phyloP scores from a whole-genome alignment of 2,888 invertebrate species.

The Tinea semifulvella region DNA sequence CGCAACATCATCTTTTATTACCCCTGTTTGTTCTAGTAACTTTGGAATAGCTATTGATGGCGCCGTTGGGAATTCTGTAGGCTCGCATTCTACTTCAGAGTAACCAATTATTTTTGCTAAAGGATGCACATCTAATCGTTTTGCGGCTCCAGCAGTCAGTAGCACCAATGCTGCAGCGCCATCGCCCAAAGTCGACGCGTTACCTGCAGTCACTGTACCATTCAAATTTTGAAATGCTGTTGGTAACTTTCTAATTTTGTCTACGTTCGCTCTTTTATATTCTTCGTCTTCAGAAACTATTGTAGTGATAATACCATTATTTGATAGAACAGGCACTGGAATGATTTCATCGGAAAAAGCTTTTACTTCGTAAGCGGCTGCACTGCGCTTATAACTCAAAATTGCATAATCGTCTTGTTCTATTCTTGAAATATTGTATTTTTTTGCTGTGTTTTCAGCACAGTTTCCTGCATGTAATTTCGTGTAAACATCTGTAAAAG shows the following conservation, averaged over 20 bases:
- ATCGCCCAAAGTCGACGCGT: constrained; percentile 97
- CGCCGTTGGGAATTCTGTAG: constrained; percentile 97
- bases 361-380: constrained; percentile 80
- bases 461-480: constrained; percentile 99
- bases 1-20: constrained; percentile 87
- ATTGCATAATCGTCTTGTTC: constrained; percentile 96
- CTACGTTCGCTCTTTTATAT: constrained; percentile 92
- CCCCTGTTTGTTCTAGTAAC: constrained; percentile 81
- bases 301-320: constrained; percentile 80
- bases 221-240: constrained; percentile 95
- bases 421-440: constrained; percentile 81
- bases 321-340: constrained; percentile 83
- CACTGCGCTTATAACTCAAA: constrained; percentile 88
- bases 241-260: constrained; percentile 84
- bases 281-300: constrained; percentile 92
- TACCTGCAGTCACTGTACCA: constrained; percentile 97
- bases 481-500: constrained; percentile 96
- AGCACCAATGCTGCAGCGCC: constrained; percentile 94
- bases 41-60: constrained; percentile 94
- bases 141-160: constrained; percentile 80
- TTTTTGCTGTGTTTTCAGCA: constrained; percentile 96
- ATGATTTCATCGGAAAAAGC: constrained; percentile 85
- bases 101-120: constrained; percentile 90
- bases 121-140: constrained; percentile 81
- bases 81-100: constrained; percentile 94